A percentile compares a stretch with the other conserved stretches of the same genome.
phyloP scores from a whole-genome alignment of 2,888 invertebrate species.

The Ophioninae sp. region DNA sequence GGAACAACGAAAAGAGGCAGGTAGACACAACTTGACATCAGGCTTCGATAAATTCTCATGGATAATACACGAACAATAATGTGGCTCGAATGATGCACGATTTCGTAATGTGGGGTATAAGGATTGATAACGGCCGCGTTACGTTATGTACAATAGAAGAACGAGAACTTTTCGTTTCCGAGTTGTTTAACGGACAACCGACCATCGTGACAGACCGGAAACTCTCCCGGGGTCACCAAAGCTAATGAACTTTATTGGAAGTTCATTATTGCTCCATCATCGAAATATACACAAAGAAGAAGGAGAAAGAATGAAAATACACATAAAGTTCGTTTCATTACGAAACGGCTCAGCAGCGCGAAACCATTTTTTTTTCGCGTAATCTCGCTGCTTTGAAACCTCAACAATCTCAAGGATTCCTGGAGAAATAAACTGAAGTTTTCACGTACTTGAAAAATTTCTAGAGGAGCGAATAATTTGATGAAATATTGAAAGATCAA shows the following conservation, averaged over 20 bases:
- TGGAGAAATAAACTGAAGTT: not conserved
- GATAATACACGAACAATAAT: slow-evolving; percentile 36
- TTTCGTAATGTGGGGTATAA: slow-evolving; percentile 54
- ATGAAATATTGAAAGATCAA: not conserved
- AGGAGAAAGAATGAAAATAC: not conserved
- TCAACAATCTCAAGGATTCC: not conserved
- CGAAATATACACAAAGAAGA: slow-evolving; percentile 24
- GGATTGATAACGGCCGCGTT: slow-evolving; percentile 40
- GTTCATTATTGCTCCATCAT: not conserved
- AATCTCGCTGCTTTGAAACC: not conserved
- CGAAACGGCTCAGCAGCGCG: not conserved
- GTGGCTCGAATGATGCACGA: slow-evolving; percentile 66
- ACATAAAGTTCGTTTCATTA: not conserved
- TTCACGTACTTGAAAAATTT: not conserved
- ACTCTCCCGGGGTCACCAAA: not conserved
- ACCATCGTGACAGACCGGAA: not conserved
- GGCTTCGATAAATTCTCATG: slow-evolving; percentile 38
- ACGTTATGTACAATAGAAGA: slow-evolving; percentile 60
- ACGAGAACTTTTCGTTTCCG: not conserved
- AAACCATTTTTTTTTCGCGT: not conserved
- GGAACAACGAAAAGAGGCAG: not conserved
- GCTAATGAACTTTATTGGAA: slow-evolving; percentile 19
- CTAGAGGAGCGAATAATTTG: not conserved
- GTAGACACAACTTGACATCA: slow-evolving; percentile 31
- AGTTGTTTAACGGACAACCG: not conserved